Percentiles rank a stretch among this genome's conserved stretches.
Conservation (phyloP, 2,797 vertebrate species). For the Gallinago stenura region DNA sequence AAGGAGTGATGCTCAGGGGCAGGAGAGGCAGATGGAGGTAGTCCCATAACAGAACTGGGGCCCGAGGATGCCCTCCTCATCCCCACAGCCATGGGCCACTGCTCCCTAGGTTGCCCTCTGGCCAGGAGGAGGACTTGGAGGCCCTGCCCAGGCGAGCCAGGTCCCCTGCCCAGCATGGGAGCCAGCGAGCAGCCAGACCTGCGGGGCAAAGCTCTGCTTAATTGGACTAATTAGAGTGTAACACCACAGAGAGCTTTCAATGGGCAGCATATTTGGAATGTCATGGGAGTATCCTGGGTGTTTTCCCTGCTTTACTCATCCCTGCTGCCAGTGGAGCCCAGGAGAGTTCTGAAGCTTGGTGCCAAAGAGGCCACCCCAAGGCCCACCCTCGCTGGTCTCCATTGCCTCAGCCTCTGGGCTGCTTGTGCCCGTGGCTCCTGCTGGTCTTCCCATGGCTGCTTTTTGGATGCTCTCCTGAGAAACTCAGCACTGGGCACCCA, state of each 20-base stretch:
- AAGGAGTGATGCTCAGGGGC: fast-evolving
- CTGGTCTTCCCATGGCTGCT: neutral
- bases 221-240: neutral
- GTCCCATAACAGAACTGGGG: fast-evolving
- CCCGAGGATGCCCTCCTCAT: neutral
- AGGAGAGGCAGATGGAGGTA: neutral
- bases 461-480: neutral
- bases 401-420: neutral
- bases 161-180: neutral
- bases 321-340: neutral
- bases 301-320: neutral
- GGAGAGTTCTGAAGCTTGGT: neutral
- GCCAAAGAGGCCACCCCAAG: neutral
- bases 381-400: neutral
- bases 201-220: neutral
- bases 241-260: neutral
- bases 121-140: neutral
- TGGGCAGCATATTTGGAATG: neutral
- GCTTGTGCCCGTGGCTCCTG: neutral
- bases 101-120: neutral
- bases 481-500: neutral
- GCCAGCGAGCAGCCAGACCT: neutral
- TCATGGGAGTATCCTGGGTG: neutral
- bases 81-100: fast-evolving
- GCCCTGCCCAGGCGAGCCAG: fast-evolving